These are phyloP conservation scores for Acanthisitta chloris DNA, from an alignment of 2,113 vertebrate genomes.

Conservation along the genomic window DNA sequence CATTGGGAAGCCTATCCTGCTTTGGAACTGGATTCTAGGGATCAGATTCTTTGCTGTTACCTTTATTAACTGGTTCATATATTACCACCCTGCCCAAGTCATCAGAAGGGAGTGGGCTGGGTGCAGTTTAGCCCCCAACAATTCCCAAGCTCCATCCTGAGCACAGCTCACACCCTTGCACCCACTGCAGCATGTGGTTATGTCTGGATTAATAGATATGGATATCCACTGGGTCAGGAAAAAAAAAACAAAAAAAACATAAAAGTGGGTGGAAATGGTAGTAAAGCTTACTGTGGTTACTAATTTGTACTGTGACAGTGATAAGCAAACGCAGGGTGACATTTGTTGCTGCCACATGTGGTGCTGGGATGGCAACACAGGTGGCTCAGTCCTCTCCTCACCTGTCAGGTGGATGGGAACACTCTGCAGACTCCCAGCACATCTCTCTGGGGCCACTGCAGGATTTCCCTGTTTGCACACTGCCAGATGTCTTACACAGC, in stretches of 20 bases:
- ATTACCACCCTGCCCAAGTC: neutral
- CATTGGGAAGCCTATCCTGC: fast-evolving
- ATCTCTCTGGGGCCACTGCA: neutral
- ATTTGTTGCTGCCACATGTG: neutral
- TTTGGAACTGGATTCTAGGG: neutral
- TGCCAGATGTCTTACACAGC: neutral
- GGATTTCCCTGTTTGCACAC: neutral
- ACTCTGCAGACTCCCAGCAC: neutral
- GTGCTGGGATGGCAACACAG: neutral
- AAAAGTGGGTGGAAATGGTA: neutral
- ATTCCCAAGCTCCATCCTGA: neutral
- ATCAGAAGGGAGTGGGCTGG: neutral
- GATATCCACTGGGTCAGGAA: neutral
- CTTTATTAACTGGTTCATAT: neutral
- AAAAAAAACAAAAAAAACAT: neutral
- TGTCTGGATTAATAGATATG: neutral
- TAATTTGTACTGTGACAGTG: neutral
- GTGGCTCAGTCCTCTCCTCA: neutral
- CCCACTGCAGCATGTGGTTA: neutral
- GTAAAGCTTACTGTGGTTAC: neutral
- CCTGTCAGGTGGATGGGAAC: neutral
- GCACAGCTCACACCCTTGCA: neutral
- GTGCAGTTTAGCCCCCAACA: neutral
- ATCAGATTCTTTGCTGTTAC: neutral
- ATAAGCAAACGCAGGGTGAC: neutral